Evolutionary conservation across 2,113 vertebrate species (phyloP).

Genomic region (Motacilla alba): DNA sequence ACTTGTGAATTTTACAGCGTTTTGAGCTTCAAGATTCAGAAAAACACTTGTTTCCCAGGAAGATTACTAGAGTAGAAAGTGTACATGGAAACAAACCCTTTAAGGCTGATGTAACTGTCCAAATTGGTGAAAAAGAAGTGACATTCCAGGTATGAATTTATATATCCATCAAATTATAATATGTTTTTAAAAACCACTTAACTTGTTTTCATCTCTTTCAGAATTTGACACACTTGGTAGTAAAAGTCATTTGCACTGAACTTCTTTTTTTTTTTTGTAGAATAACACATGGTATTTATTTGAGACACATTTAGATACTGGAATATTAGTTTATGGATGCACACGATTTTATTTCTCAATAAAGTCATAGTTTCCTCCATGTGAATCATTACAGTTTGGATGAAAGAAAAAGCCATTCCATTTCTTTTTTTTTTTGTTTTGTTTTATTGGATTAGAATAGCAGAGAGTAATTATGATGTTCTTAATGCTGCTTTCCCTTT

Average conservation of each 20-base stretch:
- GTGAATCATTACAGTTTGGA: neutral
- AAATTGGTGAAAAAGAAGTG: conserved; percentile 75
- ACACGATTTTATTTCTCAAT: neutral
- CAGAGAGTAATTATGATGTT: neutral
- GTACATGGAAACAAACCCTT: conserved; percentile 18
- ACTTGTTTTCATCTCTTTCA: neutral
- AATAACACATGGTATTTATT: neutral
- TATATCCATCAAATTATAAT: neutral
- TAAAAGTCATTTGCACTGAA: neutral
- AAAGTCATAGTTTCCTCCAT: neutral
- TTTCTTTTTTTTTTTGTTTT: neutral
- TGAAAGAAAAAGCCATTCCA: neutral
- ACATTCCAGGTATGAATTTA: conserved; percentile 81
- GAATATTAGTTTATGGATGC: neutral
- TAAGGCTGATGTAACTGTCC: conserved; percentile 80
- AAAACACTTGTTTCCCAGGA: conserved; percentile 55
- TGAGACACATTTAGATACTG: neutral
- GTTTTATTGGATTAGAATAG: neutral
- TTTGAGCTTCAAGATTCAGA: conserved; percentile 85
- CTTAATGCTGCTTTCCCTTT: neutral
- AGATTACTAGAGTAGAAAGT: conserved; percentile 72
- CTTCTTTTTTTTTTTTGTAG: neutral
- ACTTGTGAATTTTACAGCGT: conserved; percentile 70
- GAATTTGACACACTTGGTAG: neutral
- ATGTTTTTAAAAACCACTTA: neutral